Evolutionary conservation across 2,113 vertebrate species (phyloP).

Genomic region (Cryptotis parvus): DNA sequence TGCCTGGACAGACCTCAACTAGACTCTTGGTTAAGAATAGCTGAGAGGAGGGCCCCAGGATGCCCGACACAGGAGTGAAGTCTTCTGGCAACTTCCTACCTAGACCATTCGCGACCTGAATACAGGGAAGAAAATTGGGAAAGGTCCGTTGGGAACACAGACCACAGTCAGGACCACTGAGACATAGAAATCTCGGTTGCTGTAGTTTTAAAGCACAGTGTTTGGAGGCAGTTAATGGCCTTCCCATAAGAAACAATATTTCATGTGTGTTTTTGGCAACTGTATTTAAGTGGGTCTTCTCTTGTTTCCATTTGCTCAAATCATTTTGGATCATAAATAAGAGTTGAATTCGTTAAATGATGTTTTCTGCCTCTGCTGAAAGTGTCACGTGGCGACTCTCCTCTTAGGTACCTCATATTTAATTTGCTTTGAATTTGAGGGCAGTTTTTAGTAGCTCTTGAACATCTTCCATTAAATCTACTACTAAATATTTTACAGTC

Average conservation of each 20-base stretch:
- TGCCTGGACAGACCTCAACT: neutral
- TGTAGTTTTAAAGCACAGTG: neutral
- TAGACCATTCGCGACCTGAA: neutral
- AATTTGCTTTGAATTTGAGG: neutral
- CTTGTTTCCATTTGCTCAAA: neutral
- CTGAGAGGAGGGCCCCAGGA: too few species aligned
- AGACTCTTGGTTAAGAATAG: neutral
- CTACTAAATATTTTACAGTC: neutral
- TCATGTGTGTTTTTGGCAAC: neutral
- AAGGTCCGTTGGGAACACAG: neutral
- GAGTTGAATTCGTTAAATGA: neutral
- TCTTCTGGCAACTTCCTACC: neutral
- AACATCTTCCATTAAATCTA: neutral
- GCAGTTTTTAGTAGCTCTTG: neutral
- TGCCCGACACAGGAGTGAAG: too few species aligned
- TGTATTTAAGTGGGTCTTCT: neutral
- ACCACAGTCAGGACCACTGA: neutral
- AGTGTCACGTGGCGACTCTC: neutral
- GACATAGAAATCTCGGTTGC: neutral
- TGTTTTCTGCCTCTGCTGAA: constrained; percentile 3
- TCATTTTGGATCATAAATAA: neutral
- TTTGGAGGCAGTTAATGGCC: neutral
- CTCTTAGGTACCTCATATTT: neutral
- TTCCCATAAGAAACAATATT: neutral
- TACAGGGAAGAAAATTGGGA: neutral